These are phyloP conservation scores for Camponotus vicinus DNA, from an alignment of 1,140 invertebrate species.

Conservation along the genomic window DNA sequence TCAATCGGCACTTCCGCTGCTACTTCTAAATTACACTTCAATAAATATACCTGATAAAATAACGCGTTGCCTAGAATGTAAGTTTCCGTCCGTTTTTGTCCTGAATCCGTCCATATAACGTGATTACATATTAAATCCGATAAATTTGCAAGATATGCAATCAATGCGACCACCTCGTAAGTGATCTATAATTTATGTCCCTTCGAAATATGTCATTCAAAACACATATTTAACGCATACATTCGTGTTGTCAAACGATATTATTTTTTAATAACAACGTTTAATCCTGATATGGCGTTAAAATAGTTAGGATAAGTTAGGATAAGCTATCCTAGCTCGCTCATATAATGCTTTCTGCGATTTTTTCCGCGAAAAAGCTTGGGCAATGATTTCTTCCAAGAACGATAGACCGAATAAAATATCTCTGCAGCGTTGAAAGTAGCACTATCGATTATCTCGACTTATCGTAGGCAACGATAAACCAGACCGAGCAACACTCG, in stretches of 20 bases:
- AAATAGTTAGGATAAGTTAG: not conserved
- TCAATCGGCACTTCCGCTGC: conserved; percentile 16
- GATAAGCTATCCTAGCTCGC: not conserved
- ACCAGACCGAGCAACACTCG: conserved; percentile 13
- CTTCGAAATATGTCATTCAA: conserved; percentile 3
- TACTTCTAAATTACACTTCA: not conserved
- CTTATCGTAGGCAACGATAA: conserved; percentile 54
- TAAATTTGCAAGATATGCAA: conserved; percentile 22
- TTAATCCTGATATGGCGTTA: conserved; percentile 14
- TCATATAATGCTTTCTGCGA: not conserved
- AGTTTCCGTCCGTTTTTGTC: conserved; percentile 8
- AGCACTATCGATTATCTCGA: conserved; percentile 36
- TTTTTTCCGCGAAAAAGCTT: conserved; percentile 17
- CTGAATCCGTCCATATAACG: not conserved
- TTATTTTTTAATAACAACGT: conserved; percentile 2
- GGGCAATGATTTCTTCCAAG: conserved; percentile 27
- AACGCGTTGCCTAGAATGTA: not conserved
- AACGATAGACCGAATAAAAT: conserved; percentile 19
- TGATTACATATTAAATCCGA: conserved; percentile 17
- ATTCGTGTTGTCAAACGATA: not conserved
- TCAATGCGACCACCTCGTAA: not conserved
- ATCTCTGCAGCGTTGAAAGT: conserved; percentile 28
- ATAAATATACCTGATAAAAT: conserved; percentile 24
- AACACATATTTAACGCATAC: conserved; percentile 24
- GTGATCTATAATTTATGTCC: not conserved